Evolutionary conservation across 2,888 invertebrate species (phyloP), one percentile per base, ranked within the genome.

Genomic region (Perizoma affinitatum): DNA sequence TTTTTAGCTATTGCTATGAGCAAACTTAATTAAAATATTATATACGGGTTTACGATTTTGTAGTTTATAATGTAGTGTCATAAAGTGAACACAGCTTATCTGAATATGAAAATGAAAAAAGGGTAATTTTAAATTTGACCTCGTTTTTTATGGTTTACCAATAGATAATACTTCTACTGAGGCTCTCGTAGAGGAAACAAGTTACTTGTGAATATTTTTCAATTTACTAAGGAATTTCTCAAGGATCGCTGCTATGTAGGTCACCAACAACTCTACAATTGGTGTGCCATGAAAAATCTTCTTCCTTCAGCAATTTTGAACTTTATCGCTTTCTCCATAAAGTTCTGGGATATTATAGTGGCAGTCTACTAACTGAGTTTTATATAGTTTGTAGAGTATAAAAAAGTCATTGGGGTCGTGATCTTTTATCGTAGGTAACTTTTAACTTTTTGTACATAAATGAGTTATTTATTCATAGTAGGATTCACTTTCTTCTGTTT

Each of bases 401-500:
- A 47, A 59, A 53, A 49, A 61, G 62, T 36, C 50, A 55, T 63
- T 50, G 47, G 38, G 66, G 57, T 62, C 61, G 51, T 44, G 61
- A 50, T 64, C 50, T 59, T 43, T 54, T 53, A 63, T 58, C 46
- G 55, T 22, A 2, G 22, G 22, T 52, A 45, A 47, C 36, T 48
- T 38, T 47, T 47, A 33, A 10, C 10, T 47, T 10, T 47, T 8
- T 6, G 11, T 44, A 7, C 11, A 22, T 66, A 66, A 75, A 69
- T 68, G 51, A 58, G 55, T 53, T 62, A 62, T 67, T 62, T 69
- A 76, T 75, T 75, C 72, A 67, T 62, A 65, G 33, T 8, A 60
- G n/a, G 45, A 52, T 65, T 66, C 65, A 74, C 78, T 78, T 75
- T 76, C 73, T 62, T 71, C 61, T 72, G 61, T 66, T 73, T 69